Evolutionary conservation across 2,113 vertebrate genomes (phyloP).

Genomic region (Pachypanchax playfairii): DNA sequence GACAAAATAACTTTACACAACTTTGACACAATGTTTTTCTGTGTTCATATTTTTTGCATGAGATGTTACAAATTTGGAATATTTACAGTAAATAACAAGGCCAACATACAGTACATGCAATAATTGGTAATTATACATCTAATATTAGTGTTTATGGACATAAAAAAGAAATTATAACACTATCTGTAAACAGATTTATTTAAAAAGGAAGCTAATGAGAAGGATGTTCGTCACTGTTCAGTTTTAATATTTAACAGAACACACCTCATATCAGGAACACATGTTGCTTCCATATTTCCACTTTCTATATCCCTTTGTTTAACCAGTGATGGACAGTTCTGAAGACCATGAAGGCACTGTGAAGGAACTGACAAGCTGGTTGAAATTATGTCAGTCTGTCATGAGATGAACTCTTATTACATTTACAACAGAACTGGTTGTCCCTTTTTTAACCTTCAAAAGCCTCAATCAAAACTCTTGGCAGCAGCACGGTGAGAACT

Average conservation of each 20-base stretch:
- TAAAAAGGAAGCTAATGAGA: constrained; percentile 36
- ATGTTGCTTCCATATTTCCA: constrained; percentile 25
- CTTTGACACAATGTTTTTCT: constrained; percentile 35
- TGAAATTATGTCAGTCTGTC: constrained; percentile 54
- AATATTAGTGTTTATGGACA: constrained; percentile 50
- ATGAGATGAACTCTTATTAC: constrained; percentile 49
- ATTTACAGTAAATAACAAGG: constrained; percentile 67
- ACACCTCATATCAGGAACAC: constrained; percentile 17
- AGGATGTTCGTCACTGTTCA: constrained; percentile 19
- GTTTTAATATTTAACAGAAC: constrained; percentile 29
- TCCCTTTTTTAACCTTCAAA: constrained; percentile 11
- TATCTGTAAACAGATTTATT: constrained; percentile 55
- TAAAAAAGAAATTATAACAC: constrained; percentile 30
- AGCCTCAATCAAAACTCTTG: background rate
- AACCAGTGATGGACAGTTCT: constrained; percentile 42
- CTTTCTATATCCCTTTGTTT: constrained; percentile 40
- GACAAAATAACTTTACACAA: constrained; percentile 38
- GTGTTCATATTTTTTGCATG: constrained; percentile 42
- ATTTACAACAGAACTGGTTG: constrained; percentile 56
- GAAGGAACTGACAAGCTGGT: constrained; percentile 56
- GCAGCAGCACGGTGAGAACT: constrained; percentile 37
- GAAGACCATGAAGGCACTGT: constrained; percentile 78
- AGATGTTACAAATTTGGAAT: constrained; percentile 52
- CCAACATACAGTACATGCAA: constrained; percentile 46
- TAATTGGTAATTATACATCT: constrained; percentile 53